phyloP scores from a whole-genome alignment of 1,140 invertebrate species.

The Pseudobourletiella spinata region DNA sequence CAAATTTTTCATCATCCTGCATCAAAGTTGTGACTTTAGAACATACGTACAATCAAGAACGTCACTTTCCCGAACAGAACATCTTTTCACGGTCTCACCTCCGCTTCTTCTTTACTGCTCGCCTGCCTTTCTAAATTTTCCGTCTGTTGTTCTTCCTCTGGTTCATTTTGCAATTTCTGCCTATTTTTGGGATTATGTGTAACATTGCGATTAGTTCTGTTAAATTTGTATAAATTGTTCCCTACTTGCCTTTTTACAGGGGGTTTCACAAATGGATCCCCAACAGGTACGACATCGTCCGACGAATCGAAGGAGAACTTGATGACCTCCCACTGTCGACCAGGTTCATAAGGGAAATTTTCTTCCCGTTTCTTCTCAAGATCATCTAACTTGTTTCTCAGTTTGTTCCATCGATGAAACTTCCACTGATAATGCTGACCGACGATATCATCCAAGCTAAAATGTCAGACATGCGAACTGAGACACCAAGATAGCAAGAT shows the following conservation, averaged over 20 bases:
- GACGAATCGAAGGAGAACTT: background rate
- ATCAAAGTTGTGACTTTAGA: no score
- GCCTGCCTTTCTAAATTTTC: no score
- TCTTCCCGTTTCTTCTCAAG: background rate
- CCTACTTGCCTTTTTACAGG: background rate
- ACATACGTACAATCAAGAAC: no score
- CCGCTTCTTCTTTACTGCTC: background rate
- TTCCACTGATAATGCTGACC: background rate
- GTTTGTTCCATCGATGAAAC: background rate
- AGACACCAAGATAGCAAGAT: no score
- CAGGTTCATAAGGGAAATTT: background rate
- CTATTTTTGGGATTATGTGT: background rate
- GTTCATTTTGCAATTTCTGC: background rate
- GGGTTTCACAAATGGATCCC: background rate
- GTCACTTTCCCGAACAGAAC: no score
- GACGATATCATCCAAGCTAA: background rate
- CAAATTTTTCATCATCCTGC: constrained; percentile 7
- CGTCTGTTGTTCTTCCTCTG: background rate
- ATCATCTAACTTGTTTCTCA: background rate
- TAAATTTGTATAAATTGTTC: background rate
- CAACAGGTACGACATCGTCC: background rate
- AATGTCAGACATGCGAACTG: background rate
- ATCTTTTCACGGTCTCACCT: background rate
- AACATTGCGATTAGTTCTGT: background rate
- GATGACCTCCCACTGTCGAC: background rate